Conservation (phyloP, 2,888 invertebrate species). For the Mythimna vitellina region DNA sequence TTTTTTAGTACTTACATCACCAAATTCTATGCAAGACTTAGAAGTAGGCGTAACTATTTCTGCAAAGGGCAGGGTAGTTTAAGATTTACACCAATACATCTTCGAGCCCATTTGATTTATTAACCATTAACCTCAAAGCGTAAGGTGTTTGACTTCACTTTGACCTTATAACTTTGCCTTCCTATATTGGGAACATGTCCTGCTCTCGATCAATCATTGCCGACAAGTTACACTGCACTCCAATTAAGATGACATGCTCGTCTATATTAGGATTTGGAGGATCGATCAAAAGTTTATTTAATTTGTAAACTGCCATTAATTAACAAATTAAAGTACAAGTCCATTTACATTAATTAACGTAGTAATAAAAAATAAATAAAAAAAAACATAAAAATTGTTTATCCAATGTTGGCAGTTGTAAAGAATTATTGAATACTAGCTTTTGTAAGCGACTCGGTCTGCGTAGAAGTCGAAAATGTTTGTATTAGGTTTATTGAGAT, state of each 20-base stretch:
- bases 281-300: neutral
- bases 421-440: too few species aligned
- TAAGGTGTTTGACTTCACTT: constrained; percentile 18
- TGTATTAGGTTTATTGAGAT: too few species aligned
- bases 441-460: too few species aligned
- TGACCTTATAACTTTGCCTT: neutral
- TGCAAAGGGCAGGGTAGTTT: constrained; percentile 13
- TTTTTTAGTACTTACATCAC: too few species aligned
- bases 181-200: neutral
- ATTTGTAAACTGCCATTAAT: too few species aligned
- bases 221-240: constrained; percentile 5
- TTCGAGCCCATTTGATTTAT: constrained; percentile 40
- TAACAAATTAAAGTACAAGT: too few species aligned
- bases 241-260: constrained; percentile 8
- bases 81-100: constrained; percentile 46
- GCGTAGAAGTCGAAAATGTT: too few species aligned
- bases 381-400: too few species aligned
- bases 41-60: constrained; percentile 3
- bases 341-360: too few species aligned
- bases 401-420: too few species aligned
- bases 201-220: constrained; percentile 21
- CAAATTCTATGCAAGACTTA: neutral
- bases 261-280: neutral
- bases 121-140: constrained; percentile 23
- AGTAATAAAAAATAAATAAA: too few species aligned